Percentiles rank a stretch among this genome's conserved stretches.
Evolutionary conservation across 2,797 vertebrate species (phyloP).

Genomic region (Ceryle rudis): DNA sequence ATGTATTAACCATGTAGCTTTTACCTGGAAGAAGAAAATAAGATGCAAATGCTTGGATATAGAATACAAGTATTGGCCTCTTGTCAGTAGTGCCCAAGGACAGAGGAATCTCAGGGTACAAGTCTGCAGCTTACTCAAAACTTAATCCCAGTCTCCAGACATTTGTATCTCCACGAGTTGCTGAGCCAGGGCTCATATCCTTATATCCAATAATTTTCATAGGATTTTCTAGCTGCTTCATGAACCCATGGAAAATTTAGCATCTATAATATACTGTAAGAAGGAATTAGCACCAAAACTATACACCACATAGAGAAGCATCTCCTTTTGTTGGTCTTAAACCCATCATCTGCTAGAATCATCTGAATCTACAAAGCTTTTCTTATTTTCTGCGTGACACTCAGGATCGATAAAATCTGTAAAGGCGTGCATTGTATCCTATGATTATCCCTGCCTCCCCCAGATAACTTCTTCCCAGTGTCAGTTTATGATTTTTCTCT

Average conservation of each 20-base stretch:
- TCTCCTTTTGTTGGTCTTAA: neutral
- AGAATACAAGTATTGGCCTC: neutral
- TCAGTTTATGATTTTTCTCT: neutral
- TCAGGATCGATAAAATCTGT: neutral
- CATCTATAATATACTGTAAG: neutral
- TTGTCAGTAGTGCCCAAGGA: neutral
- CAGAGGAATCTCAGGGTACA: neutral
- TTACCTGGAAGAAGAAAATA: neutral
- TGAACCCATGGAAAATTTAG: neutral
- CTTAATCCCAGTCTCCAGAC: neutral
- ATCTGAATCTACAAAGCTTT: neutral
- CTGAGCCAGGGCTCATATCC: neutral
- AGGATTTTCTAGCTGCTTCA: neutral
- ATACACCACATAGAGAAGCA: accelerated
- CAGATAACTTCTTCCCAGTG: neutral
- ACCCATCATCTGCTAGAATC: neutral
- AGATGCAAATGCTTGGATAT: neutral
- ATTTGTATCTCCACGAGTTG: neutral
- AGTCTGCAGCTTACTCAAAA: neutral
- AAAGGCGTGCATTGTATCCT: neutral
- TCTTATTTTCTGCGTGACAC: neutral
- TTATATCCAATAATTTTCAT: neutral
- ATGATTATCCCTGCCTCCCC: neutral
- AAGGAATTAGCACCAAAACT: neutral
- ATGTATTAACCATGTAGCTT: neutral